Base-by-base conservation (phyloP, 2,113 vertebrate genomes). In the Arenaria interpres region DNA sequence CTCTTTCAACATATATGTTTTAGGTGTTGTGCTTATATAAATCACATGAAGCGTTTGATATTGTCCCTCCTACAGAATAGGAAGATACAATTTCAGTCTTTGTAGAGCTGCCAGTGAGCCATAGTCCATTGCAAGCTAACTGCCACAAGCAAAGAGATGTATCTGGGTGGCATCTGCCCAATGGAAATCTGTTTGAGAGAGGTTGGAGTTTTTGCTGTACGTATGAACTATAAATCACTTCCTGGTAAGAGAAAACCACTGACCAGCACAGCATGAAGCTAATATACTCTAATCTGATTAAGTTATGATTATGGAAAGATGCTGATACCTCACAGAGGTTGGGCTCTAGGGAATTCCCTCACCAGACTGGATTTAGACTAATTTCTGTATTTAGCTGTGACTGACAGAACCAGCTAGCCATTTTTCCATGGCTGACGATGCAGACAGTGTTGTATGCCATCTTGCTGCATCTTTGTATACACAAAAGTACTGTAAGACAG, bases 121-220 rank as follows among this genome's bases (percentile, higher is more conserved):
- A 0, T 5, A 56, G n/a, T 18, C 17, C 5, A 3, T 32, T 62
- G 39, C 0, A 1, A 84, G 33, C 6, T 41, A 84, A 25, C 4
- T 57, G 23, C 5, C 64, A 21, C 14, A 64, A 69, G 17, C 4
- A n/a, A 85, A 66, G 41, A 71, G 22, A 30, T 35, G 5, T 32
- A 8, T 46, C 13, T 83, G 35, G 0, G 8, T 75, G 35, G 6
- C 18, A 41, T 43, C 33, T 66, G 33, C 8, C 3, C 18, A 48
- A 35, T 24, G 7, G 7, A 21, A 88, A 41, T 41, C 22, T 4
- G 30, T 64, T 46, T 46, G 14, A 33, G 63, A 56, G 16, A 50
- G 9, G 1, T 3, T 53, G 33, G 35, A 78, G 48, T 6, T 79
- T 3, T 33, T 85, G 33, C 22, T 66, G 7, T 8, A 32, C 5